A percentile compares a stretch with the other conserved stretches of the same genome.
Conservation (phyloP, 2,888 invertebrate genomes). For the Lasius fuliginosus region DNA sequence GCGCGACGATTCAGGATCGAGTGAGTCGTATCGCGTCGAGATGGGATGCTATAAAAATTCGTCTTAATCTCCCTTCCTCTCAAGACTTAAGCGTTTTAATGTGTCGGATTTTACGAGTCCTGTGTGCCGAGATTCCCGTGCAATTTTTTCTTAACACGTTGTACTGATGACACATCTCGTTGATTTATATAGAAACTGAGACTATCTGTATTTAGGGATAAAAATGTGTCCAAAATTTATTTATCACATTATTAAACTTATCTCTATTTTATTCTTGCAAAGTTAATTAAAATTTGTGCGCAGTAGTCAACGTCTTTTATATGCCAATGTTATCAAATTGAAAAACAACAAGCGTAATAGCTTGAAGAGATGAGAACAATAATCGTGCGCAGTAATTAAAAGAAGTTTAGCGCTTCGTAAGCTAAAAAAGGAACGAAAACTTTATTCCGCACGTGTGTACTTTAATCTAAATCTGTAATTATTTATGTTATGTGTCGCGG, state of each 20-base stretch:
- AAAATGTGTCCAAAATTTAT: slow-evolving; percentile 15
- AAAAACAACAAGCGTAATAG: background rate
- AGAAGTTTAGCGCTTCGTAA: background rate
- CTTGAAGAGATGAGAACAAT: background rate
- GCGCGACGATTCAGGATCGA: slow-evolving; percentile 18
- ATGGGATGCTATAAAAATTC: slow-evolving; percentile 32
- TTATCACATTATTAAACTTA: background rate
- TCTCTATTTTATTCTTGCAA: background rate
- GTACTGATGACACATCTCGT: background rate
- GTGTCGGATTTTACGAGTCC: slow-evolving; percentile 24
- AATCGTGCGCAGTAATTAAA: background rate
- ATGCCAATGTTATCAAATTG: background rate
- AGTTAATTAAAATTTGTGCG: background rate
- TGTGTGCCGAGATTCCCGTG: background rate
- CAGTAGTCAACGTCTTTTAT: background rate
- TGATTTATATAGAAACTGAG: slow-evolving; percentile 18
- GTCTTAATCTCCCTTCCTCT: background rate
- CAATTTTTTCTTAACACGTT: background rate
- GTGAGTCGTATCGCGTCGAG: slow-evolving; percentile 23
- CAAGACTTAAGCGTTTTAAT: background rate
- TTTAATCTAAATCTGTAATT: slow-evolving; percentile 11
- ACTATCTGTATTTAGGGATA: background rate
- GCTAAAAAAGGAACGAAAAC: background rate
- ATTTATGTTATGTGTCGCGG: background rate
- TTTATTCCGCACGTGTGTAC: background rate